Evolutionary conservation across 2,797 vertebrate genomes (phyloP).

Genomic region (Gobio occitaniae): DNA sequence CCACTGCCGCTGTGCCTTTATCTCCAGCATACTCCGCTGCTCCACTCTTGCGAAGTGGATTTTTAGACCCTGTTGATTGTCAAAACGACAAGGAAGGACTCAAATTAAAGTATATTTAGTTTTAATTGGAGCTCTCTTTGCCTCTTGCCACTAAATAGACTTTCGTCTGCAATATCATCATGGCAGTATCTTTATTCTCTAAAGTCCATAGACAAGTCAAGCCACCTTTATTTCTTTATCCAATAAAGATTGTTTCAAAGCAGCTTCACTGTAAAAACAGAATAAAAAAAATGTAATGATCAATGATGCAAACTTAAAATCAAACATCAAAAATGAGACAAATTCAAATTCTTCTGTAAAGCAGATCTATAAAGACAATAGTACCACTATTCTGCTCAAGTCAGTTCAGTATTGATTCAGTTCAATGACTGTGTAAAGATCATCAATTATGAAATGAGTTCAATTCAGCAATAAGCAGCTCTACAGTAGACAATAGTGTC

Average conservation of each 20-base stretch:
- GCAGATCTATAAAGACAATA: not conserved
- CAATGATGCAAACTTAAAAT: not conserved
- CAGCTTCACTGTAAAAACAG: not conserved
- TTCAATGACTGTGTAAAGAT: too few species aligned
- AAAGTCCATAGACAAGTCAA: slow-evolving; percentile 6
- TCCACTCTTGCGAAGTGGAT: not conserved
- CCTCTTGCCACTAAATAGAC: slow-evolving; percentile 39
- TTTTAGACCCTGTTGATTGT: slow-evolving; percentile 4
- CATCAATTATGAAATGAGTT: too few species aligned
- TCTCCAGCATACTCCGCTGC: slow-evolving; percentile 8
- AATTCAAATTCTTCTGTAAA: not conserved
- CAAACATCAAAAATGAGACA: not conserved
- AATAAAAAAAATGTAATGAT: not conserved
- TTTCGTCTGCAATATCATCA: slow-evolving; percentile 3
- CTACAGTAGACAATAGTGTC: not conserved
- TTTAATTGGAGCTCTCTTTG: slow-evolving; percentile 52
- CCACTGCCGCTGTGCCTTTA: slow-evolving; percentile 36
- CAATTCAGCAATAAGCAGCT: not conserved
- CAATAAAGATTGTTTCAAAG: not conserved
- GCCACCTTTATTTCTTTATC: not conserved
- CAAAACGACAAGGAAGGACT: slow-evolving; percentile 1
- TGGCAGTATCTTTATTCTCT: slow-evolving; percentile 27
- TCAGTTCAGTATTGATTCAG: not conserved
- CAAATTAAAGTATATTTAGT: slow-evolving; percentile 44
- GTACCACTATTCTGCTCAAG: not conserved